Evolutionary conservation across 2,888 invertebrate genomes (phyloP).

Genomic region (Dusona sp.): DNA sequence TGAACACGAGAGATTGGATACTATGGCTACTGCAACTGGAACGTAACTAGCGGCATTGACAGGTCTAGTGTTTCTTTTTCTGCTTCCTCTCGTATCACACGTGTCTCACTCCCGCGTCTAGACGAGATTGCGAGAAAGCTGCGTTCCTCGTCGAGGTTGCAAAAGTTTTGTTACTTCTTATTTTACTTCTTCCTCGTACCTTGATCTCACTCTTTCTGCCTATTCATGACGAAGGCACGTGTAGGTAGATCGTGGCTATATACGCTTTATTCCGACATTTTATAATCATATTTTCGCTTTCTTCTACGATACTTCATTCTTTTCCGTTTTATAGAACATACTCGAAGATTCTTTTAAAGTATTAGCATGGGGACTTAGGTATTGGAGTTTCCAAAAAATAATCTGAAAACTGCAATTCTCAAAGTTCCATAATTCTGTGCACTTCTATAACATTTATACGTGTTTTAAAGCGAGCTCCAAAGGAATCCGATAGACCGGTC

Average conservation of each 20-base stretch:
- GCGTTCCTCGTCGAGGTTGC: slow-evolving; percentile 71
- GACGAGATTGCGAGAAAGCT: slow-evolving; percentile 79
- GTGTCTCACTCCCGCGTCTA: slow-evolving; percentile 75
- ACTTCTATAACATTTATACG: background rate
- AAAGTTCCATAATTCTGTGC: background rate
- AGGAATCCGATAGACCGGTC: too few species aligned
- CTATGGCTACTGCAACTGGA: slow-evolving; percentile 62
- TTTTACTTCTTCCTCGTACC: slow-evolving; percentile 43
- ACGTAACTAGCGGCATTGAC: slow-evolving; percentile 61
- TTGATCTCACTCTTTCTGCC: slow-evolving; percentile 45
- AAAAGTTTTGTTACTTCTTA: slow-evolving; percentile 63
- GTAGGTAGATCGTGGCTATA: slow-evolving; percentile 68
- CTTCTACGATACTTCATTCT: slow-evolving; percentile 39
- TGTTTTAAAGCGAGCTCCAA: background rate
- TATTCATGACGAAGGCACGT: slow-evolving; percentile 41
- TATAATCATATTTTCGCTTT: slow-evolving; percentile 58
- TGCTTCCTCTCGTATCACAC: slow-evolving; percentile 32
- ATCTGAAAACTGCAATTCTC: background rate
- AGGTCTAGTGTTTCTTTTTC: slow-evolving; percentile 57
- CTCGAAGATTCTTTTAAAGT: background rate
- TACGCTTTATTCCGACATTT: slow-evolving; percentile 32
- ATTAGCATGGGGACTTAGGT: background rate
- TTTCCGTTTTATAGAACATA: slow-evolving; percentile 12
- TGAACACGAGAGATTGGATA: slow-evolving; percentile 60
- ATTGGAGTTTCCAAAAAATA: background rate